Percentiles rank a stretch among this genome's conserved stretches.
Evolutionary conservation across 2,797 vertebrate species (phyloP).

Genomic region (Microchirus variegatus): DNA sequence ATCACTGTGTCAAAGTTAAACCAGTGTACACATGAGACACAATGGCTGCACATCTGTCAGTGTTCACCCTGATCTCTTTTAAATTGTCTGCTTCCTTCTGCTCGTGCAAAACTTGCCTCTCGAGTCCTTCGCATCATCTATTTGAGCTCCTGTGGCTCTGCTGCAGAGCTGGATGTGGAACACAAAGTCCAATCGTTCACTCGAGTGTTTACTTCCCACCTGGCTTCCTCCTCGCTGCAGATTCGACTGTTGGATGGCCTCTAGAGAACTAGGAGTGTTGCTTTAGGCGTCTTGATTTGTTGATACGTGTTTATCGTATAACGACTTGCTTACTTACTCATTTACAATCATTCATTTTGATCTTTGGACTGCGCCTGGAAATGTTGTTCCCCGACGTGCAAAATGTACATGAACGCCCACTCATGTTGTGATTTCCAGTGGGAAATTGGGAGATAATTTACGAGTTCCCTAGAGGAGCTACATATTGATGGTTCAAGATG

Average conservation of each 20-base stretch:
- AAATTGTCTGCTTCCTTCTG: no score
- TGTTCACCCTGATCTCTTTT: no score
- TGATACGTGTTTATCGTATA: conserved; percentile 66
- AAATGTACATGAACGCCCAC: no score
- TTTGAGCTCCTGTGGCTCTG: conserved; percentile 32
- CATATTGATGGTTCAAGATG: no score
- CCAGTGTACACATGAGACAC: no score
- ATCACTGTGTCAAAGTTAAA: no score
- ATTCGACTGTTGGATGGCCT: conserved; percentile 30
- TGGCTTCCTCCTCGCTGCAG: conserved; percentile 39
- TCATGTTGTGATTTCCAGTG: no score
- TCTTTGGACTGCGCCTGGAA: no score
- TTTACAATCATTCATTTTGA: conserved; percentile 52
- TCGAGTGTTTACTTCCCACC: conserved; percentile 68
- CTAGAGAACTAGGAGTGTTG: conserved; percentile 42
- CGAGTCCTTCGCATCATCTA: conserved; percentile 32
- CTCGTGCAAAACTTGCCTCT: conserved; percentile 1
- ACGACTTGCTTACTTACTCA: conserved; percentile 70
- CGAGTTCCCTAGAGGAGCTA: no score
- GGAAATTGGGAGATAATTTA: no score
- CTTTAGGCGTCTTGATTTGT: conserved; percentile 60
- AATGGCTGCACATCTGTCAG: no score
- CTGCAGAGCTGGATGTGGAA: conserved; percentile 28
- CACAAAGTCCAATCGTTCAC: conserved; percentile 57
- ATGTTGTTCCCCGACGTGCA: no score